These are phyloP conservation scores for Poecilia latipinna DNA, from an alignment of 2,113 vertebrate species.

Conservation along the genomic window DNA sequence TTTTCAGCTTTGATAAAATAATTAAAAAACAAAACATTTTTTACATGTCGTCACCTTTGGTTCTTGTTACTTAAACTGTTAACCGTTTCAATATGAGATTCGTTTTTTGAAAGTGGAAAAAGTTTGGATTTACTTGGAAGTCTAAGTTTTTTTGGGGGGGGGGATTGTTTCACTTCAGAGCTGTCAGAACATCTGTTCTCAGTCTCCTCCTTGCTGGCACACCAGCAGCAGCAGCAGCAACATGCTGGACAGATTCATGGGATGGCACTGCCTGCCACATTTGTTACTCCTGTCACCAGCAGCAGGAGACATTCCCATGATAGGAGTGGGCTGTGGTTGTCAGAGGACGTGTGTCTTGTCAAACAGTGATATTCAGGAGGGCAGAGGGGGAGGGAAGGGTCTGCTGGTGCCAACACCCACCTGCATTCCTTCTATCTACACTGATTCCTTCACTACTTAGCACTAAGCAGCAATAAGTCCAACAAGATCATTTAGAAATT, in stretches of 20 bases:
- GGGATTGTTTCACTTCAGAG: background rate
- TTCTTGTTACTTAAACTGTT: too few species aligned
- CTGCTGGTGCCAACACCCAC: background rate
- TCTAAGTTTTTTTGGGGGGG: background rate
- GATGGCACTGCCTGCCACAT: constrained; percentile 35
- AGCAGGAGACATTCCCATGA: constrained; percentile 34
- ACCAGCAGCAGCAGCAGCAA: constrained; percentile 2
- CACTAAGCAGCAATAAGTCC: constrained; percentile 12
- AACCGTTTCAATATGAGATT: background rate
- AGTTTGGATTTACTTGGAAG: background rate
- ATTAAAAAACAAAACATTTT: too few species aligned
- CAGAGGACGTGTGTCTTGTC: constrained; percentile 44
- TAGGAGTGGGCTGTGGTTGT: constrained; percentile 45
- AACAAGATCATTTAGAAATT: background rate
- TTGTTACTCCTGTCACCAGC: constrained; percentile 47
- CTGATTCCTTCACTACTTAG: constrained; percentile 14
- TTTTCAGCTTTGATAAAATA: background rate
- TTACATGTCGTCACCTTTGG: too few species aligned
- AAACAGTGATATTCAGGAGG: constrained; percentile 28
- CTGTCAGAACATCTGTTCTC: constrained; percentile 7
- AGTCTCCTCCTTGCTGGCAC: background rate
- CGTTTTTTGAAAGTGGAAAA: background rate
- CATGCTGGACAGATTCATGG: constrained; percentile 32
- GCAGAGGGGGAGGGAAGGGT: background rate
- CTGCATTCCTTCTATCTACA: constrained; percentile 4